Evolutionary conservation across 2,797 vertebrate species (phyloP).

Genomic region (Carduelis carduelis): DNA sequence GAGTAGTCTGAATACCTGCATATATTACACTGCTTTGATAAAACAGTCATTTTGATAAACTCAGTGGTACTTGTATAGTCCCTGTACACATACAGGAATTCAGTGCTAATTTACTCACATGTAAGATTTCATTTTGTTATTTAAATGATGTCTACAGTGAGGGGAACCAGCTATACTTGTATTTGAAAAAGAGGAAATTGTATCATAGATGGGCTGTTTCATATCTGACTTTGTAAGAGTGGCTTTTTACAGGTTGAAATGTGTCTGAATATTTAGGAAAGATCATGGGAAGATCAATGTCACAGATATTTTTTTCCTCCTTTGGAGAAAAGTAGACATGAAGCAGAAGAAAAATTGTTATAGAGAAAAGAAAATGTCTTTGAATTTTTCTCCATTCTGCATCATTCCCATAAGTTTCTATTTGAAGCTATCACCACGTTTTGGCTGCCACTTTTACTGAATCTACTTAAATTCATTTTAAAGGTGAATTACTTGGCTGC

Average conservation of each 20-base stretch:
- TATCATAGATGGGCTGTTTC: background rate
- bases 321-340: background rate
- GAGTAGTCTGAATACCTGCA: background rate
- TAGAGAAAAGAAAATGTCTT: background rate
- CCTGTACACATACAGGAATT: background rate
- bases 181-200: background rate
- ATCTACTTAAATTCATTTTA: background rate
- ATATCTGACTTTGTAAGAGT: background rate
- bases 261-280: background rate
- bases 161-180: background rate
- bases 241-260: background rate
- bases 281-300: background rate
- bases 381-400: background rate
- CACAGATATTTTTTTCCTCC: background rate
- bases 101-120: background rate
- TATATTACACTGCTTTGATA: background rate
- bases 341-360: slow-evolving; percentile 2
- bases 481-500: background rate
- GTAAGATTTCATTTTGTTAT: background rate
- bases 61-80: background rate
- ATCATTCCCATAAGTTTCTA: background rate
- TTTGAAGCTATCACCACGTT: background rate
- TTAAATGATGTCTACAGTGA: background rate
- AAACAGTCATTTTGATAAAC: background rate
- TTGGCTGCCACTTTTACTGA: background rate